Evolutionary conservation across 2,888 invertebrate genomes (phyloP).

Genomic region (Bruchidius siliquastri): DNA sequence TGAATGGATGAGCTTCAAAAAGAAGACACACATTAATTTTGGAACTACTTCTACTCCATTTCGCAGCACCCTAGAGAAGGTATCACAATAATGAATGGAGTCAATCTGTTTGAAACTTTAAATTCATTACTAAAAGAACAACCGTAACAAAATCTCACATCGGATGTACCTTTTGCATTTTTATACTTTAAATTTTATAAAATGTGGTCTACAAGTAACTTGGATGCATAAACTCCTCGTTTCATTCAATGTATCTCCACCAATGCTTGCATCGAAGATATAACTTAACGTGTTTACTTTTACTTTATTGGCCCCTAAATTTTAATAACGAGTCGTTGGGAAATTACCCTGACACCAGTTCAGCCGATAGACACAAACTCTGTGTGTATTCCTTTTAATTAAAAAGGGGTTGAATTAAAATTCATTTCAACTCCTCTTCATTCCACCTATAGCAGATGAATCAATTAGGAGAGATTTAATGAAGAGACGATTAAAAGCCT

Average conservation of each 20-base stretch:
- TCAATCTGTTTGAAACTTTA: no score
- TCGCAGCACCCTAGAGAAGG: no score
- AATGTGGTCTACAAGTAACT: no score
- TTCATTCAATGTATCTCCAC: neutral
- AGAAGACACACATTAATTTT: no score
- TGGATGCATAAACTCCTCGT: neutral
- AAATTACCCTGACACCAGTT: neutral
- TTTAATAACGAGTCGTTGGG: conserved; percentile 8
- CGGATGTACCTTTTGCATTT: no score
- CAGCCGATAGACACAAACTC: neutral
- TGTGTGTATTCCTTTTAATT: neutral
- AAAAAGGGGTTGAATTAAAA: neutral
- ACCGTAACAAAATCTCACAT: no score
- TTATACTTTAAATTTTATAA: no score
- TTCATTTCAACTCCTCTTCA: neutral
- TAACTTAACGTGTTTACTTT: conserved; percentile 18
- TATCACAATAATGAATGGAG: no score
- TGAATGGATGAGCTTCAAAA: no score
- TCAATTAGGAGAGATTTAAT: neutral
- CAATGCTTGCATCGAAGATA: conserved; percentile 10
- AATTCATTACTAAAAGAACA: no score
- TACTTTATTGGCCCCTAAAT: conserved; percentile 19
- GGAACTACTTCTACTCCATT: no score
- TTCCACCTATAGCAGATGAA: neutral
- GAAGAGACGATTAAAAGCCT: neutral